Evolutionary conservation across 2,797 vertebrate species (phyloP).

Genomic region (Thunnus albacares): DNA sequence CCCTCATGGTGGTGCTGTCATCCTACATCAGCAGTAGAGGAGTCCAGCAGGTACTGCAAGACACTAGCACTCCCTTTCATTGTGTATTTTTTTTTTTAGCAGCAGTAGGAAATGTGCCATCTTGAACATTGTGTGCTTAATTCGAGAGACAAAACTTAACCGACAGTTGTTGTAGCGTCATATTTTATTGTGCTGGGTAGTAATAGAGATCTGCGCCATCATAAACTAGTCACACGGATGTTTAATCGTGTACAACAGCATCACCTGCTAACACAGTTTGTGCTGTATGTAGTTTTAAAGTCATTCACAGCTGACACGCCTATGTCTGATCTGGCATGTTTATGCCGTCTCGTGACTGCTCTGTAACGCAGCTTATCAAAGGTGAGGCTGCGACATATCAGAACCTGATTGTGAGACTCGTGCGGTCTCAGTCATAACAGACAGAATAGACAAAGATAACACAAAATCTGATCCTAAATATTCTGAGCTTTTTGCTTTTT

Average conservation of each 20-base stretch:
- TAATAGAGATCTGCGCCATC: background rate
- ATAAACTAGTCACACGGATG: background rate
- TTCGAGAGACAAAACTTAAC: background rate
- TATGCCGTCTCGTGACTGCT: constrained; percentile 37
- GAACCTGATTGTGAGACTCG: constrained; percentile 2
- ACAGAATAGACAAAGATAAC: background rate
- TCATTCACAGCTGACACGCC: background rate
- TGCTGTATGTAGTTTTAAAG: background rate
- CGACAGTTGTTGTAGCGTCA: background rate
- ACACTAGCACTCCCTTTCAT: constrained; percentile 10
- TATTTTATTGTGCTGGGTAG: background rate
- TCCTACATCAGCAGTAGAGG: constrained; percentile 84
- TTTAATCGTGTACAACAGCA: background rate
- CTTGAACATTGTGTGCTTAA: background rate
- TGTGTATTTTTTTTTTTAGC: background rate
- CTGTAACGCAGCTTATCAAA: constrained; percentile 31
- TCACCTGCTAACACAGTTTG: background rate
- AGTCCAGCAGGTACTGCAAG: constrained; percentile 91
- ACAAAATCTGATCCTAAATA: background rate
- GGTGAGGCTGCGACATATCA: background rate
- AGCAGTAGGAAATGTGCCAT: background rate
- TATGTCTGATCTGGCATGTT: background rate
- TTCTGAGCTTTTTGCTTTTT: background rate
- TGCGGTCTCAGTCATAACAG: background rate
- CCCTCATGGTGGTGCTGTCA: constrained; percentile 89